Conservation (phyloP, 2,888 invertebrate genomes). For the Drosophila siamana region DNA sequence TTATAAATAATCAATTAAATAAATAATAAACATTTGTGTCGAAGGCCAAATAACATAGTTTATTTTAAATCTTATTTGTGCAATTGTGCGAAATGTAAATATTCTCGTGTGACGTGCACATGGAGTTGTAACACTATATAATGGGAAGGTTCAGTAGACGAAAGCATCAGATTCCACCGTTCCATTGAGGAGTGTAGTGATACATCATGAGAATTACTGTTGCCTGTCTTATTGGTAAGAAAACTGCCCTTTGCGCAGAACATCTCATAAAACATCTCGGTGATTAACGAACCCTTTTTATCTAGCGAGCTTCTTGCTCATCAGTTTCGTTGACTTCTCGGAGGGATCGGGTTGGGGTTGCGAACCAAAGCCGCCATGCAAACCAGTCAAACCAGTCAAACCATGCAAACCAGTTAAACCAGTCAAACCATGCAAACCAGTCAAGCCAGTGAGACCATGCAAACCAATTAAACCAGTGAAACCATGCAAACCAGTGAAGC, state of each 20-base stretch:
- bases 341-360: not conserved
- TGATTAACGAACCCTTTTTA: not conserved
- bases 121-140: not conserved
- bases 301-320: constrained; percentile 15
- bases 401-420: too few relatives aligned
- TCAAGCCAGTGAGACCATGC: too few relatives aligned
- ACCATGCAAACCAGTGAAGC: too few relatives aligned
- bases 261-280: not conserved
- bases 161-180: constrained; percentile 7
- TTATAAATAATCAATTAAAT: not conserved
- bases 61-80: constrained; percentile 13
- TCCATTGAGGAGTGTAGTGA: not conserved
- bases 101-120: not conserved
- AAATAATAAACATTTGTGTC: too few relatives aligned
- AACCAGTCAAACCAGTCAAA: not conserved
- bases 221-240: constrained; percentile 16
- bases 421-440: too few relatives aligned
- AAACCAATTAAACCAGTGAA: too few relatives aligned
- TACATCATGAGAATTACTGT: constrained; percentile 4
- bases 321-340: not conserved
- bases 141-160: not conserved
- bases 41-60: not conserved
- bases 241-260: not conserved
- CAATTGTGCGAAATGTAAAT: constrained; percentile 8
- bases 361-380: not conserved